Percentiles rank a stretch among this genome's conserved stretches.
These are phyloP conservation scores for Chamaedrilus cognettii DNA, from an alignment of 2,888 invertebrate genomes.

Conservation along the genomic window DNA sequence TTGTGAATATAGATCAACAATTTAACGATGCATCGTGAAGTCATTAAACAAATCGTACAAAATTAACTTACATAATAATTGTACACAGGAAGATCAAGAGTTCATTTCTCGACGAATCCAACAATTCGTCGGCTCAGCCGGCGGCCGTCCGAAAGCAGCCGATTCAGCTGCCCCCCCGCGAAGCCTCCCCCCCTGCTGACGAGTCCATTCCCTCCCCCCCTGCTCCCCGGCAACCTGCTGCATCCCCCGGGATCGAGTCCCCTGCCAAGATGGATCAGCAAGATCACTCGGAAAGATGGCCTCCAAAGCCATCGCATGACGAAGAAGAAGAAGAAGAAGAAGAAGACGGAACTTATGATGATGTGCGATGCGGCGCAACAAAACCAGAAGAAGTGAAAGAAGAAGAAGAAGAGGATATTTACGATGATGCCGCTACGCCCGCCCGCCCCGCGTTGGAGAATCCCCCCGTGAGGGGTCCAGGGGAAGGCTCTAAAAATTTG, in stretches of 20 bases:
- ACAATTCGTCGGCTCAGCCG: not conserved
- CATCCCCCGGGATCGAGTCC: no score
- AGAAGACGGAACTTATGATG: slow-evolving; percentile 17
- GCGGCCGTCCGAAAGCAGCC: slow-evolving; percentile 11
- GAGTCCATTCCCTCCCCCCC: no score
- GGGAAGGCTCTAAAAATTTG: slow-evolving; percentile 41
- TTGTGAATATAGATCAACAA: no score
- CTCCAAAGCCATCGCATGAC: not conserved
- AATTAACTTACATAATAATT: no score
- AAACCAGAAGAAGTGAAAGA: not conserved
- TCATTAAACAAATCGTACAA: no score
- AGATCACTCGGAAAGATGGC: slow-evolving; percentile 1
- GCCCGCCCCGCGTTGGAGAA: not conserved
- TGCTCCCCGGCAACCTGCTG: not conserved
- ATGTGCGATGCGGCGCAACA: no score
- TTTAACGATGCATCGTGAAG: no score
- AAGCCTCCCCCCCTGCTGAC: no score
- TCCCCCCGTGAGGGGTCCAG: not conserved
- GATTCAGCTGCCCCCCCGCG: slow-evolving; percentile 14
- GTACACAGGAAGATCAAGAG: slow-evolving; percentile 40
- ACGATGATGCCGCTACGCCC: slow-evolving; percentile 7
- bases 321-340: slow-evolving; percentile 15
- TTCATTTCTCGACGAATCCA: slow-evolving; percentile 29
- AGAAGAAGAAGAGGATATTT: slow-evolving; percentile 5
- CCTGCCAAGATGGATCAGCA: no score